A percentile compares a stretch with the other conserved stretches of the same genome.
phyloP scores from a whole-genome alignment of 2,888 invertebrate genomes.

The Macrosiphum euphorbiae region DNA sequence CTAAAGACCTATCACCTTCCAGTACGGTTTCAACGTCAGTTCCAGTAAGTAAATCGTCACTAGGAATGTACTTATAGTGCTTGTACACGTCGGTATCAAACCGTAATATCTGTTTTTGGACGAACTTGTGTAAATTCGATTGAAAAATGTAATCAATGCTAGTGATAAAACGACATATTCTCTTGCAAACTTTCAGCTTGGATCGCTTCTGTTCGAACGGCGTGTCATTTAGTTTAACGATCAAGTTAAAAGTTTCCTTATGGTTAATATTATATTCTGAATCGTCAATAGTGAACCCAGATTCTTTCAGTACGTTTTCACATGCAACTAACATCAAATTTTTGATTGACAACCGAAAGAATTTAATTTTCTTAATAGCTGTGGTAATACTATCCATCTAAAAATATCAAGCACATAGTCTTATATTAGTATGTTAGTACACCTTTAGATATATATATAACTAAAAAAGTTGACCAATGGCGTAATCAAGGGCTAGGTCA shows the following conservation, averaged over 20 bases:
- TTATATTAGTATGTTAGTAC: background rate
- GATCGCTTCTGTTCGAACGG: conserved; percentile 2
- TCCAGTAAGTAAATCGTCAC: background rate
- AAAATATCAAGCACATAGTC: background rate
- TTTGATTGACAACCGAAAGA: background rate
- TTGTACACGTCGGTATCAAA: conserved; percentile 7
- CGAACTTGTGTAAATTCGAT: conserved; percentile 8
- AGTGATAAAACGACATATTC: conserved; percentile 34
- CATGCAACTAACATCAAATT: background rate
- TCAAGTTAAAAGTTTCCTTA: rapidly evolving
- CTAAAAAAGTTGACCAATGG: background rate
- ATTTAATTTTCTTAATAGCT: background rate
- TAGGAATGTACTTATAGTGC: conserved; percentile 51
- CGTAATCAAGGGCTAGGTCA: background rate
- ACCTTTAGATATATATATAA: background rate
- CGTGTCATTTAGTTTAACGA: background rate
- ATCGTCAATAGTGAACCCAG: conserved; percentile 18
- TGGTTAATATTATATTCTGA: background rate
- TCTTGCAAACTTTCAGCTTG: conserved; percentile 29
- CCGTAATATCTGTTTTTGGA: background rate
- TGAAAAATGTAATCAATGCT: conserved; percentile 27
- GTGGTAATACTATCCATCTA: background rate
- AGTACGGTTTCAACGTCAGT: background rate
- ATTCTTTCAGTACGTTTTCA: background rate
- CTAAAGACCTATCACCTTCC: background rate